Evolutionary conservation across 2,888 invertebrate species (phyloP).

Genomic region (Clitarchus hookeri): DNA sequence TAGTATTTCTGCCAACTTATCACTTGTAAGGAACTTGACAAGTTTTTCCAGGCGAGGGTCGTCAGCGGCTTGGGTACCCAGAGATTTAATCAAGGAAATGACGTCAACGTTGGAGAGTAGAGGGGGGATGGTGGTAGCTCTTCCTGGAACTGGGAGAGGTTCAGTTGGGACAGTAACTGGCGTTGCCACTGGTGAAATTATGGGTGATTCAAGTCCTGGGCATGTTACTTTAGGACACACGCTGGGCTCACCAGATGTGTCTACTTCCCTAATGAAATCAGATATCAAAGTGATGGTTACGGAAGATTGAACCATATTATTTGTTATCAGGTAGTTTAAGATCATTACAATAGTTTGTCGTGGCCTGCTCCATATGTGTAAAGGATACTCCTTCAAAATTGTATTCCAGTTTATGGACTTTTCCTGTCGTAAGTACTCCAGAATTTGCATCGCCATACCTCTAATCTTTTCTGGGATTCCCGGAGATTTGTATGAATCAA

Average conservation of each 20-base stretch:
- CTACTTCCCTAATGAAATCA: not conserved
- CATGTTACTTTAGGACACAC: not conserved
- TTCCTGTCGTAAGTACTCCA: slow-evolving; percentile 5
- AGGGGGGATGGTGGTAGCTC: not conserved
- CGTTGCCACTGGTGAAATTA: not conserved
- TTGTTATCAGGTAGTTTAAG: not conserved
- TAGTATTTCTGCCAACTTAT: not conserved
- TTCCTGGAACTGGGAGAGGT: not conserved
- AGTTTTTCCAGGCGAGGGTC: not conserved
- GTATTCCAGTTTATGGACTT: not conserved
- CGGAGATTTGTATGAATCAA: slow-evolving; percentile 11
- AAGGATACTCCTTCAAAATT: slow-evolving; percentile 2
- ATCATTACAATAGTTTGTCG: not conserved
- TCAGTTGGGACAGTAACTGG: not conserved
- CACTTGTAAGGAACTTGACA: not conserved
- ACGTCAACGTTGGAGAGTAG: not conserved
- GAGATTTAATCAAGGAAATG: not conserved
- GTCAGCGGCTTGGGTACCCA: not conserved
- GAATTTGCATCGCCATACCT: not conserved
- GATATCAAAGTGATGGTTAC: not conserved
- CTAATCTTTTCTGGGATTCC: not conserved
- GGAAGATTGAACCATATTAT: not conserved
- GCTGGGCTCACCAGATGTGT: not conserved
- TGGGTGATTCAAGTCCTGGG: not conserved
- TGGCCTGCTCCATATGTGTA: not conserved